Conservation (phyloP, 2,797 vertebrate genomes). For the Otolemur crassicaudatus region DNA sequence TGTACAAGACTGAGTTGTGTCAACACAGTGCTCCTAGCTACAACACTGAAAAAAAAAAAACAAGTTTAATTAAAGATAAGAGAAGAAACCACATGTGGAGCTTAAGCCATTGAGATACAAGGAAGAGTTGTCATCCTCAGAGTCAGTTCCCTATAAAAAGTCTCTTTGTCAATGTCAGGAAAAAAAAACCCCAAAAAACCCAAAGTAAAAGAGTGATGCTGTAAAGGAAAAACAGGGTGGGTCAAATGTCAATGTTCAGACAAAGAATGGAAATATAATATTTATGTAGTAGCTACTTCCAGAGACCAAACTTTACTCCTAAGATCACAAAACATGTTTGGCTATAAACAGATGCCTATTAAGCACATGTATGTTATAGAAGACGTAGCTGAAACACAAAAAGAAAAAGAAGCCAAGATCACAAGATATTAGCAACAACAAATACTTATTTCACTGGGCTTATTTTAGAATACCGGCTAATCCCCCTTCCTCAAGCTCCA, state of each 20-base stretch:
- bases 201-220: slow-evolving; percentile 15
- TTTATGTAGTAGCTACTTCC: slow-evolving; percentile 46
- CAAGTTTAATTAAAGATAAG: slow-evolving; percentile 90
- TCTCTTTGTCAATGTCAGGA: slow-evolving; percentile 43
- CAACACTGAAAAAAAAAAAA: slow-evolving; percentile 83
- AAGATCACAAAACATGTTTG: slow-evolving; percentile 50
- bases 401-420: slow-evolving; percentile 7
- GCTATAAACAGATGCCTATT: slow-evolving; percentile 57
- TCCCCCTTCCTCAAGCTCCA: neutral
- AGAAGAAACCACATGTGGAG: slow-evolving; percentile 77
- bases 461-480: slow-evolving; percentile 28
- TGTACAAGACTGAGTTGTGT: slow-evolving; percentile 88
- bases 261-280: slow-evolving; percentile 30
- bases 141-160: slow-evolving; percentile 69
- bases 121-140: slow-evolving; percentile 65
- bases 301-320: slow-evolving; percentile 8
- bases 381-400: slow-evolving; percentile 4
- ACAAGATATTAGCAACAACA: slow-evolving; percentile 14
- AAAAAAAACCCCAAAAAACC: neutral
- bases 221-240: slow-evolving; percentile 35
- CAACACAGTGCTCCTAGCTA: slow-evolving; percentile 89
- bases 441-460: slow-evolving; percentile 45
- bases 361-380: slow-evolving; percentile 4
- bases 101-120: slow-evolving; percentile 73
- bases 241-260: slow-evolving; percentile 47